Percentiles rank a stretch among this genome's conserved stretches.
Evolutionary conservation across 2,888 invertebrate species (phyloP).

Genomic region (Fragum fragum): DNA sequence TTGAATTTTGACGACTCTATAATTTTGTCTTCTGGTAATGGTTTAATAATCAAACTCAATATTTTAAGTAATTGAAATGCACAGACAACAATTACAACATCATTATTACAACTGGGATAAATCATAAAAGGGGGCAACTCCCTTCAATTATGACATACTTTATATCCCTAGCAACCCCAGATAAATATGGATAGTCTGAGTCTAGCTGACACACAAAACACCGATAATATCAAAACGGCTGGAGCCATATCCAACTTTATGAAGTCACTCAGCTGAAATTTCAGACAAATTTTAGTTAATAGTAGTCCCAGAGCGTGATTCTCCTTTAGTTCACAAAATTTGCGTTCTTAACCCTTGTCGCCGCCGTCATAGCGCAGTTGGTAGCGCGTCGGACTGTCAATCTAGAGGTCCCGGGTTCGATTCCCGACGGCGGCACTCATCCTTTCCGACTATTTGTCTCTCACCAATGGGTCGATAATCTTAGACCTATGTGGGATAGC

Average conservation of each 20-base stretch:
- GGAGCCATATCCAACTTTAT: neutral
- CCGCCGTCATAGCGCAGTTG: no score
- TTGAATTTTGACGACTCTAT: no score
- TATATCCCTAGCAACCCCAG: slow-evolving; percentile 22
- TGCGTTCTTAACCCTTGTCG: no score
- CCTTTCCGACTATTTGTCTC: no score
- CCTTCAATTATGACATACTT: slow-evolving; percentile 29
- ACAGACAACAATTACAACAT: slow-evolving; percentile 19
- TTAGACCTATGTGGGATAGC: no score
- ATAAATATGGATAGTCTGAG: slow-evolving; percentile 3
- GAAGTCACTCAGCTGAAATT: neutral
- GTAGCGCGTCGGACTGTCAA: no score
- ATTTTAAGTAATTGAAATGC: no score
- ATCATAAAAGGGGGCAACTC: slow-evolving; percentile 32
- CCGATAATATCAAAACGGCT: slow-evolving; percentile 7
- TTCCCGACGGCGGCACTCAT: no score
- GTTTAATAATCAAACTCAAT: no score
- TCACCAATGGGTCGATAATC: no score
- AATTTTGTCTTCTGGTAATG: no score
- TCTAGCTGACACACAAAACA: slow-evolving; percentile 18
- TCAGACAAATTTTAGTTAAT: neutral
- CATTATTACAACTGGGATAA: slow-evolving; percentile 2
- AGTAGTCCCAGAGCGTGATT: neutral
- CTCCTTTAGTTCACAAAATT: neutral
- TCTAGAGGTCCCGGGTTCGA: no score